A percentile compares a stretch with the other conserved stretches of the same genome.
Evolutionary conservation across 2,797 vertebrate species (phyloP).

Genomic region (Alfaro cultratus): DNA sequence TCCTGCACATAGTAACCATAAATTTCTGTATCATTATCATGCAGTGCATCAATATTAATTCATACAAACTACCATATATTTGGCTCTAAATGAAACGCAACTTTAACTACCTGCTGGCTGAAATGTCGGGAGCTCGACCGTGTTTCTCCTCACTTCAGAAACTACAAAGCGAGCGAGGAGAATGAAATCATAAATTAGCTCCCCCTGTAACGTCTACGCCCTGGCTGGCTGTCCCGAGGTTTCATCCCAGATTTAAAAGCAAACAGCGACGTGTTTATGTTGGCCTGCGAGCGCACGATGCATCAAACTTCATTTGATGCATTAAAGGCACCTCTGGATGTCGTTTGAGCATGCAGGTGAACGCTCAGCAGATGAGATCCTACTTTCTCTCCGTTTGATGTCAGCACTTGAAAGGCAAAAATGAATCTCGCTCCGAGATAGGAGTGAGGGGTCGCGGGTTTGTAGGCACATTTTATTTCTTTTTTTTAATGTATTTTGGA

Average conservation of each 20-base stretch:
- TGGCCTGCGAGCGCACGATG: conserved; percentile 71
- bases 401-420: conserved; percentile 64
- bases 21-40: neutral
- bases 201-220: conserved; percentile 70
- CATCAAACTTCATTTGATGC: conserved; percentile 79
- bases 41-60: neutral
- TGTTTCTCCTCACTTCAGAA: conserved; percentile 62
- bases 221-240: conserved; percentile 74
- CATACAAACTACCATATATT: neutral
- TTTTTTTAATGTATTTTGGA: conserved; percentile 24
- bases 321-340: conserved; percentile 76
- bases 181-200: conserved; percentile 71
- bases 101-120: conserved; percentile 36
- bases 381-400: conserved; percentile 71
- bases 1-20: neutral
- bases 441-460: conserved; percentile 27
- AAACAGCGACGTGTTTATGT: conserved; percentile 77
- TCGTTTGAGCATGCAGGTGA: conserved; percentile 79
- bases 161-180: conserved; percentile 54
- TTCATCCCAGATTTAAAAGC: conserved; percentile 78
- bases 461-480: conserved; percentile 7
- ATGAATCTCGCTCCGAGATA: conserved; percentile 51
- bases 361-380: conserved; percentile 64
- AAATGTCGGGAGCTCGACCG: conserved; percentile 42
- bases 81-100: conserved; percentile 18